Percentiles rank a stretch among this genome's conserved stretches.
Evolutionary conservation across 2,113 vertebrate species (phyloP).

Genomic region (Hydrochoerus hydrochaeris): DNA sequence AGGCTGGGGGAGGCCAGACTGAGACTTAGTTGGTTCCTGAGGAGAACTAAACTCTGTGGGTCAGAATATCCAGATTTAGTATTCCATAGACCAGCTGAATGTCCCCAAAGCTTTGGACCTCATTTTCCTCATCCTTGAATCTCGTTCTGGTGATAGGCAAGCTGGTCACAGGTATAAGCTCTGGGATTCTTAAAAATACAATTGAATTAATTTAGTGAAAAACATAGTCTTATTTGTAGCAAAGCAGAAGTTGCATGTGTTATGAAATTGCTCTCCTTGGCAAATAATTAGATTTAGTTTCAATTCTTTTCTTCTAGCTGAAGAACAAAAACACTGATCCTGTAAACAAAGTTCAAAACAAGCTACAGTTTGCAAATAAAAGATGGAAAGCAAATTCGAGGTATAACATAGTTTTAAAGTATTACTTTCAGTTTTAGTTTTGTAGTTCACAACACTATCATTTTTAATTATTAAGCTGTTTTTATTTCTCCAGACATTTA

Average conservation of each 20-base stretch:
- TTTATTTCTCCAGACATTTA: slow-evolving; percentile 30
- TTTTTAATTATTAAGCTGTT: slow-evolving; percentile 26
- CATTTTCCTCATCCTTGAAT: slow-evolving; percentile 53
- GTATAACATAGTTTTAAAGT: slow-evolving; percentile 75
- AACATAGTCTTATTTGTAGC: neutral
- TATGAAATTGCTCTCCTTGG: slow-evolving; percentile 31
- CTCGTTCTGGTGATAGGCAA: neutral
- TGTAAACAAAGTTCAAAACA: slow-evolving; percentile 77
- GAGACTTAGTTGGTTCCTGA: neutral
- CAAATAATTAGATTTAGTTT: slow-evolving; percentile 56
- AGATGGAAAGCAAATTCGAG: slow-evolving; percentile 83
- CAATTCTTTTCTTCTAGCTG: slow-evolving; percentile 74
- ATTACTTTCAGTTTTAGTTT: neutral
- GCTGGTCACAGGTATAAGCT: neutral
- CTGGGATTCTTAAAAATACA: slow-evolving; percentile 40
- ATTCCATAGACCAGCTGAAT: neutral
- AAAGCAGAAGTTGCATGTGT: neutral
- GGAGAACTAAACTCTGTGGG: slow-evolving; percentile 33
- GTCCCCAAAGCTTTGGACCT: neutral
- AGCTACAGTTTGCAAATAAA: slow-evolving; percentile 81
- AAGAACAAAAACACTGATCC: slow-evolving; percentile 83
- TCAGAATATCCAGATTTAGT: neutral
- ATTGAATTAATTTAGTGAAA: slow-evolving; percentile 50
- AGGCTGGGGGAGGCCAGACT: neutral
- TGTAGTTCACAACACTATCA: neutral